Conservation (phyloP, 2,113 vertebrate species). For the Urocynchramus pylzowi region DNA sequence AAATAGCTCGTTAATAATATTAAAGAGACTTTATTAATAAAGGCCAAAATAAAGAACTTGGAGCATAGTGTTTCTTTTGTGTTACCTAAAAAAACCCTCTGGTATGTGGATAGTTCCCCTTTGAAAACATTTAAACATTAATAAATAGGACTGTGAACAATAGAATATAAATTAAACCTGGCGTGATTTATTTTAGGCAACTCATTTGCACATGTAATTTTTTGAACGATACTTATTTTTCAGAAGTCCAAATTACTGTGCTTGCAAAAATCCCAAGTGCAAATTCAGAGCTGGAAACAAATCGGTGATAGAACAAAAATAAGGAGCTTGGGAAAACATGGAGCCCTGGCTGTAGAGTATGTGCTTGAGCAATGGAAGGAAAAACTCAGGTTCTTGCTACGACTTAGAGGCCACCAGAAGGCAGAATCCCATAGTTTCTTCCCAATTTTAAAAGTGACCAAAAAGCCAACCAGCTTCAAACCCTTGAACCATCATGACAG, state of each 20-base stretch:
- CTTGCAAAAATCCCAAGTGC: neutral
- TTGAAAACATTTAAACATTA: neutral
- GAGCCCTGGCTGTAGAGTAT: neutral
- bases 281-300: neutral
- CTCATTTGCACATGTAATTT: neutral
- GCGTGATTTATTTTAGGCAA: neutral
- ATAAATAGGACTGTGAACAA: neutral
- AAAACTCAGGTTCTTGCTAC: neutral
- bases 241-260: neutral
- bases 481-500: neutral
- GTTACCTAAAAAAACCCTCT: neutral
- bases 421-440: neutral
- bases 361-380: neutral
- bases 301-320: neutral
- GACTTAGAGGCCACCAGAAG: fast-evolving
- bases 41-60: neutral
- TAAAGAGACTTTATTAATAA: neutral
- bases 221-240: neutral
- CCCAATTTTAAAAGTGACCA: neutral
- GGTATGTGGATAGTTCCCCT: neutral
- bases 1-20: neutral
- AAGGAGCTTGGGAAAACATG: neutral
- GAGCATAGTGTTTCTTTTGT: neutral
- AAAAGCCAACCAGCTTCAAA: neutral
- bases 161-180: neutral